Conservation (phyloP, 2,797 vertebrate genomes). For the Acipenser transmontanus region DNA sequence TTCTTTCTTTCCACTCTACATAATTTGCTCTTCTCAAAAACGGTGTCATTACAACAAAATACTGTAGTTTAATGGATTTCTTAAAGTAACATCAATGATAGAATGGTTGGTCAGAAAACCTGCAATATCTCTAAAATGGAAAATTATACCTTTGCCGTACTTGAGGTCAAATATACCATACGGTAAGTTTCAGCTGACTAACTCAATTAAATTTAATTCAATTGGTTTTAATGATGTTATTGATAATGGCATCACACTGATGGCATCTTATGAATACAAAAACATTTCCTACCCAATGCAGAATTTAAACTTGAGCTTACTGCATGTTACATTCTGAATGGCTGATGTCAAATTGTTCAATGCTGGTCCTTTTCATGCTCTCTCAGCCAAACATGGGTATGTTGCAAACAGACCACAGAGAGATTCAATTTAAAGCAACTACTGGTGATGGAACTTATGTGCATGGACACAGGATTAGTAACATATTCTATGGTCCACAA, state of each 20-base stretch:
- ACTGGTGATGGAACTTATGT: no score
- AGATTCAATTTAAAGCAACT: not conserved
- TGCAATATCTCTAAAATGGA: constrained; percentile 44
- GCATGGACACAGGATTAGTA: no score
- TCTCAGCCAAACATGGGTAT: not conserved
- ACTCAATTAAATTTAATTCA: constrained; percentile 60
- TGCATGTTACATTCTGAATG: not conserved
- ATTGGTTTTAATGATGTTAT: constrained; percentile 56
- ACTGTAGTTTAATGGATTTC: constrained; percentile 9
- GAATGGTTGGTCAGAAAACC: constrained; percentile 24
- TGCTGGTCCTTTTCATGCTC: not conserved
- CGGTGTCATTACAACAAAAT: constrained; percentile 7
- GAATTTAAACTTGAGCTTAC: not conserved
- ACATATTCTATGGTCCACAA: no score
- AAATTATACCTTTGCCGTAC: constrained; percentile 42
- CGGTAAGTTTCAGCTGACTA: constrained; percentile 38
- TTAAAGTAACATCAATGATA: constrained; percentile 14
- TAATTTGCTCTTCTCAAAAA: constrained; percentile 16
- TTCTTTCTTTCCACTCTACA: constrained; percentile 1
- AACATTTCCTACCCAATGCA: constrained; percentile 27
- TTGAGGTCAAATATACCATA: constrained; percentile 27
- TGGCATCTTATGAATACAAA: constrained; percentile 39
- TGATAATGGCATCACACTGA: constrained; percentile 48
- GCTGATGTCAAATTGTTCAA: not conserved
- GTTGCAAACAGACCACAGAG: not conserved